Base-by-base conservation (phyloP, 2,113 vertebrate species). In the Halichoerus grypus region DNA sequence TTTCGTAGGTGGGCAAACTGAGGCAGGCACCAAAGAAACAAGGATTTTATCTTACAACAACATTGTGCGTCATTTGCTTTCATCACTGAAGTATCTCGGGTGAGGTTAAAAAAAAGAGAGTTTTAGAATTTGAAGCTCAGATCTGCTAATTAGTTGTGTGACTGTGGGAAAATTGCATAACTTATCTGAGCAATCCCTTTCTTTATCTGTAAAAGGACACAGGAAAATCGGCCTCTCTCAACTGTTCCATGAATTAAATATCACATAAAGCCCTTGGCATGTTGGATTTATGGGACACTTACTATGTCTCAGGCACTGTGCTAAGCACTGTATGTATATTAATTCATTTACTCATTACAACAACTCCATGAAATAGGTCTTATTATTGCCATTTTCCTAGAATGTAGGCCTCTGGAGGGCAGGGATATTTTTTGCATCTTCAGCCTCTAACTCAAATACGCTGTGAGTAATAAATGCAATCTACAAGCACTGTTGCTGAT, bases 311-410 rank as follows among this genome's bases (percentile, higher is more conserved):
- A 31, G 80, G 82, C 31, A 84, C 15, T 19, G 46, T 8, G 4
- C n/a, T 63, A 72, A 91, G 31, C 24, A 42, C 13, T 69, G 19
- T 36, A 22, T 72, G 5, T 65, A 46, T n/a, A 49, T 77, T 81
- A 91, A 67, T 80, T 91, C 36, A 80, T 79, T 96, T 91, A 79
- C 87, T 79, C 55, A 82, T 95, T 55, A 90, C 28, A 93, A 67
- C 31, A 74, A 57, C 3, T 49, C 46, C 19, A 21, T 28, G 13
- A 94, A 14, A 28, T 5, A 65, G 39, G 10, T 31, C 46, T 31
- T 49, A 11, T 55, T 93, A 57, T 71, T 89, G n/a, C 19, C 39
- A 24, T 92, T 94, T 95, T 84, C 57, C 87, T 90, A 69, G 63
- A 94, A 89, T 26, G 15, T 69, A 51, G 49, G 51, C 36, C 55